A percentile compares a stretch with the other conserved stretches of the same genome.
Conservation (phyloP, 2,888 invertebrate genomes). For the Stenoptilia bipunctidactyla region DNA sequence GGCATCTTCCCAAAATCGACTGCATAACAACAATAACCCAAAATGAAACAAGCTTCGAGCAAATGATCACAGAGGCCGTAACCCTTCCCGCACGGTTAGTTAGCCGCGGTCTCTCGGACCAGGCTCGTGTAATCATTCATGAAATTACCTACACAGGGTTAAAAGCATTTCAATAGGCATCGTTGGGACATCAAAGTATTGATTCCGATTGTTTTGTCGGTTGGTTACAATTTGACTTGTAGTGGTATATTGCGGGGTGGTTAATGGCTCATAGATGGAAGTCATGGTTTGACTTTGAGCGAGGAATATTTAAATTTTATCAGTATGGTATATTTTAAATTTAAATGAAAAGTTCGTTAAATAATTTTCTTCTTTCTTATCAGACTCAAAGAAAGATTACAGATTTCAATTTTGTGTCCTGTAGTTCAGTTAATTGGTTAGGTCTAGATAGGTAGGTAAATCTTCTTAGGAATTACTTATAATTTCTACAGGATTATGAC, state of each 20-base stretch:
- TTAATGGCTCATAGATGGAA: too few species aligned
- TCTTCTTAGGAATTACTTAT: too few species aligned
- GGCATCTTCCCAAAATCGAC: slow-evolving; percentile 17
- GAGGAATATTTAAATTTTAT: too few species aligned
- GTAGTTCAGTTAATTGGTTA: too few species aligned
- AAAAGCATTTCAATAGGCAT: slow-evolving; percentile 41
- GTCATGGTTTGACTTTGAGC: too few species aligned
- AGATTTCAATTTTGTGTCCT: too few species aligned
- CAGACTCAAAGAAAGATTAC: too few species aligned
- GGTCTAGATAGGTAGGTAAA: too few species aligned
- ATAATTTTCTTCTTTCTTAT: too few species aligned
- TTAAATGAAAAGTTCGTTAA: too few species aligned
- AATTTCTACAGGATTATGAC: too few species aligned
- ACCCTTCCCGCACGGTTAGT: slow-evolving; percentile 62
- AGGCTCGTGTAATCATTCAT: slow-evolving; percentile 8
- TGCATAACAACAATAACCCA: slow-evolving; percentile 43
- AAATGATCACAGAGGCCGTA: slow-evolving; percentile 45
- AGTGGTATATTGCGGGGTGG: slow-evolving; percentile 15
- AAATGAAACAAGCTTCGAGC: slow-evolving; percentile 35
- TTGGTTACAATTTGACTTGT: background rate
- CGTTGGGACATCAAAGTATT: slow-evolving; percentile 35
- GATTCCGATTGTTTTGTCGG: slow-evolving; percentile 8
- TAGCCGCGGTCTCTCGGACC: slow-evolving; percentile 24
- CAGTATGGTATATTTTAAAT: too few species aligned
- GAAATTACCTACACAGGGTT: slow-evolving; percentile 21